Evolutionary conservation across 2,113 vertebrate genomes (phyloP), one percentile per base, ranked within the genome.

Genomic region (Opisthocomus hoazin): DNA sequence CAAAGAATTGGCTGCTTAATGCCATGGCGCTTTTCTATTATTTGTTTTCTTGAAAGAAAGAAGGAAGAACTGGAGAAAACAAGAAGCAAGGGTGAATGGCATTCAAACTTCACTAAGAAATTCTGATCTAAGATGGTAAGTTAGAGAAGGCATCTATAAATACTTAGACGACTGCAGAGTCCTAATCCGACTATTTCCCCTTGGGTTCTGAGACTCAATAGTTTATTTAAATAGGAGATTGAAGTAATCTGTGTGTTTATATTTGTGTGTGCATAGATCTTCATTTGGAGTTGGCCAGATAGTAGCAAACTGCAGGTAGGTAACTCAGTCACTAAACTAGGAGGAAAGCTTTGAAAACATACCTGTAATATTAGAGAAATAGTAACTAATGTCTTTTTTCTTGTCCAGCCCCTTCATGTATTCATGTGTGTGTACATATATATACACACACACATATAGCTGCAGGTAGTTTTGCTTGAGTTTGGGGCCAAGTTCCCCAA

Each of bases 41-140:
- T 75, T 88, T 48, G 12, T 57, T 84, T 87, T 77, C 30, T 68
- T 84, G 56, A 88, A 81, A 75, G 18, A 16, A 68, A 89, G 34
- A 80, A 45, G 29, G 21, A 81, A 23, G 4, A 58, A 23, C 9
- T 29, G 2, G 11, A 77, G 32, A 70, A 70, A 81, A 84, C 13
- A 41, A 90, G n/a, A 27, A 76, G 3, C 2, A 84, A 74, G 50
- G 21, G 70, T 69, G 11, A 34, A 56, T 56, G 6, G 17, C 2
- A 84, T 87, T 87, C 1, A 11, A 51, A 51, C 5, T 24, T 69
- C 16, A 70, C 16, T 43, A 78, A 81, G 32, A 66, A 84, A 70
- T 82, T 84, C 21, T 70, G 45, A 63, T 84, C 46, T 84, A 75
- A 85, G 34, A 66, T 37, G 9, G 9, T 36, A 68, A 41, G 1